Percentiles rank a stretch among this genome's conserved stretches.
These are phyloP conservation scores for Capreolus pygargus DNA, from an alignment of 2,113 vertebrate species.

Conservation along the genomic window DNA sequence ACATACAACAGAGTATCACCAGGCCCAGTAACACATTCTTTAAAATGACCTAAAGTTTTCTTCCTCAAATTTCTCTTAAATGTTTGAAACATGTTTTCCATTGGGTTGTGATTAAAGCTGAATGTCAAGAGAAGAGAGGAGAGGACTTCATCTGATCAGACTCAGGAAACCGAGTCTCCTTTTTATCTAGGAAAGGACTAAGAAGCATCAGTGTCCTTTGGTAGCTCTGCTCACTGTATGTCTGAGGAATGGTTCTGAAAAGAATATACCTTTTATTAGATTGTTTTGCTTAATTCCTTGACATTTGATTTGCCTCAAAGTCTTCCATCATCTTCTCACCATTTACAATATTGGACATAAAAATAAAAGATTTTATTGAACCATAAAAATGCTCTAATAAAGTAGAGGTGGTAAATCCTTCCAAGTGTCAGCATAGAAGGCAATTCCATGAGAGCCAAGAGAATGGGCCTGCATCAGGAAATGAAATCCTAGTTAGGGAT, in stretches of 20 bases:
- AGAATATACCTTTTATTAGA: slow-evolving; percentile 46
- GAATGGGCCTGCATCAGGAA: background rate
- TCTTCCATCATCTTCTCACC: slow-evolving; percentile 48
- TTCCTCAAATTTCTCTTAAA: background rate
- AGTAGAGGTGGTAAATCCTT: slow-evolving; percentile 63
- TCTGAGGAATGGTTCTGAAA: slow-evolving; percentile 42
- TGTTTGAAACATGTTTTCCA: background rate
- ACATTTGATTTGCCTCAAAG: slow-evolving; percentile 43
- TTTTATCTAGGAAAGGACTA: background rate
- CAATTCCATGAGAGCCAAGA: background rate
- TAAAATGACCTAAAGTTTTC: background rate
- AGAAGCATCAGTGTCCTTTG: background rate
- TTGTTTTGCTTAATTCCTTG: slow-evolving; percentile 54
- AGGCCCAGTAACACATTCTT: background rate
- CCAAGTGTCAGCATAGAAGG: background rate
- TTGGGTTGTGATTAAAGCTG: background rate
- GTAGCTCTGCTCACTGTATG: background rate
- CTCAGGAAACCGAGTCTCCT: background rate
- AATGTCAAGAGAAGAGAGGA: background rate
- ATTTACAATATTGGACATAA: slow-evolving; percentile 67
- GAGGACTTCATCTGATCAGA: background rate
- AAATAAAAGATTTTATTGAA: slow-evolving; percentile 65
- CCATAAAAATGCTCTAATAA: slow-evolving; percentile 67
- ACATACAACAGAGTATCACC: background rate
- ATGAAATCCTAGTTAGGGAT: background rate